Conservation (phyloP, 92 coral and sea anemone genomes). For the Siderastrea radians region DNA sequence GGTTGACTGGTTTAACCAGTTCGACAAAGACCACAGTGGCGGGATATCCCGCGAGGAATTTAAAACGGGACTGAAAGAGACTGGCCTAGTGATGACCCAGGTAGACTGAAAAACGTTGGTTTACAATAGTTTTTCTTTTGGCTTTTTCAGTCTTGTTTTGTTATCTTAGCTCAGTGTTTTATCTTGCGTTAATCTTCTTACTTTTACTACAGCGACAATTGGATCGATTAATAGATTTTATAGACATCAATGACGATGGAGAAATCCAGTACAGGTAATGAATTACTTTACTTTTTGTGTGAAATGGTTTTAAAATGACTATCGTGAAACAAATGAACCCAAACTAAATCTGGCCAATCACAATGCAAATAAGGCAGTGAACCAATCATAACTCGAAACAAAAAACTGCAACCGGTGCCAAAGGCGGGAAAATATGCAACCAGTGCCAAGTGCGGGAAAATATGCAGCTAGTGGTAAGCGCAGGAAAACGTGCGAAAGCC, state of each 20-base stretch:
- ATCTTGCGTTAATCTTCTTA: not conserved
- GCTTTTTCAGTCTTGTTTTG: not conserved
- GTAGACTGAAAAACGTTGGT: conserved; percentile 53
- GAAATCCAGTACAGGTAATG: conserved; percentile 94
- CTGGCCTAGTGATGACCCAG: conserved; percentile 98
- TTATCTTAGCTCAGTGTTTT: too few species aligned
- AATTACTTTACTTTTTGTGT: not conserved
- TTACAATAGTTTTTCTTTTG: too few species aligned
- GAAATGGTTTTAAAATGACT: not conserved
- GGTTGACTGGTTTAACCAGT: conserved; percentile 99
- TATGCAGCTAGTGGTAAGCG: too few species aligned
- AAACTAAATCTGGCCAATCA: not conserved
- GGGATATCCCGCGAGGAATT: conserved; percentile 97
- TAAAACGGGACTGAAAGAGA: conserved; percentile 94
- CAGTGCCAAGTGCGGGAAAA: not conserved
- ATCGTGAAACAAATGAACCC: not conserved
- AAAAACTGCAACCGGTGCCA: not conserved
- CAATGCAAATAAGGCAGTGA: not conserved
- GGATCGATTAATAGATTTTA: conserved; percentile 90
- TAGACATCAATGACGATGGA: conserved; percentile 95
- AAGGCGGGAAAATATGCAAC: not conserved
- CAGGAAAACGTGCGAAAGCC: too few species aligned
- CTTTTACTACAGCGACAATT: conserved; percentile 83
- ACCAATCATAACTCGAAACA: not conserved
- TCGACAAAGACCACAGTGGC: conserved; percentile 99